Evolutionary conservation across 1,140 invertebrate species (phyloP).

Genomic region (Asbolus verrucosus): DNA sequence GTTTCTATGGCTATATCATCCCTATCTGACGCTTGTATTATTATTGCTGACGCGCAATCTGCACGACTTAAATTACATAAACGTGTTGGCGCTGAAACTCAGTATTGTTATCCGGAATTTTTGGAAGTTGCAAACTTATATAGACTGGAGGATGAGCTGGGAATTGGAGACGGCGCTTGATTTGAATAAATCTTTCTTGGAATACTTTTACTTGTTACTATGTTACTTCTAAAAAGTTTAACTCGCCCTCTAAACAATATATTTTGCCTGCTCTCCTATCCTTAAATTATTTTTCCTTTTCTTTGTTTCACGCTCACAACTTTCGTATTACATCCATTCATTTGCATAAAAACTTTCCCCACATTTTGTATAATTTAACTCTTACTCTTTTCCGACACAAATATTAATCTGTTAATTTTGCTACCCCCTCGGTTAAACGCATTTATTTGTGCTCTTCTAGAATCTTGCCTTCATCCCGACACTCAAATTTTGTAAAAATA

Average conservation of each 20-base stretch:
- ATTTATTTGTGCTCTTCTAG: neutral
- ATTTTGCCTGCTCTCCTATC: constrained; percentile 30
- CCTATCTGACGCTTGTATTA: constrained; percentile 53
- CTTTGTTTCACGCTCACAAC: constrained; percentile 33
- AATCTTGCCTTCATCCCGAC: neutral
- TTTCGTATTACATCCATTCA: constrained; percentile 39
- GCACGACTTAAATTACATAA: constrained; percentile 53
- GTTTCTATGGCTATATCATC: constrained; percentile 55
- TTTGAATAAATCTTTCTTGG: constrained; percentile 44
- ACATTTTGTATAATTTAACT: constrained; percentile 37
- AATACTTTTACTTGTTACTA: constrained; percentile 39
- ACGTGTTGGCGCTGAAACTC: constrained; percentile 48
- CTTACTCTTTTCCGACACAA: constrained; percentile 36
- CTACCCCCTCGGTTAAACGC: neutral
- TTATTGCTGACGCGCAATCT: constrained; percentile 56
- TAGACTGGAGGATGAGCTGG: constrained; percentile 42
- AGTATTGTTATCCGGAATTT: constrained; percentile 46
- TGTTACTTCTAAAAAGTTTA: constrained; percentile 43
- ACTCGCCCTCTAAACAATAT: constrained; percentile 41
- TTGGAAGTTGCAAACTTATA: constrained; percentile 43
- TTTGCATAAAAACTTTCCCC: constrained; percentile 41
- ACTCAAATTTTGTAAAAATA: no score
- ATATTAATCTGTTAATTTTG: constrained; percentile 41
- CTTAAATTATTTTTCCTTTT: constrained; percentile 44
- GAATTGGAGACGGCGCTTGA: constrained; percentile 30